Conservation (phyloP, 2,113 vertebrate species). For the Theropithecus gelada region DNA sequence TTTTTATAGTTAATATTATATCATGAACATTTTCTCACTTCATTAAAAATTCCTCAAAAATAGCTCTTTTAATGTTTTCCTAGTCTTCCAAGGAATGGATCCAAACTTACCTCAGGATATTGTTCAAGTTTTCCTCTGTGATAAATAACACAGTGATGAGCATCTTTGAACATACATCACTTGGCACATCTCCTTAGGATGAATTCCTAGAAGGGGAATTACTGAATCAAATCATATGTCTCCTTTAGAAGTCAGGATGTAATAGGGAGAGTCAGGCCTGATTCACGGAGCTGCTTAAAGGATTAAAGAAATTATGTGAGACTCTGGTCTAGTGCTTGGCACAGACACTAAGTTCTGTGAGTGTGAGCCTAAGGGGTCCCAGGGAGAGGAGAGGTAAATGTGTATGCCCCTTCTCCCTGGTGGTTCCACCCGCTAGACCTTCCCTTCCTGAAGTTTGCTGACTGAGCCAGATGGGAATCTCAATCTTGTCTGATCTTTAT, state of each 20-base stretch:
- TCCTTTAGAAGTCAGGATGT: background rate
- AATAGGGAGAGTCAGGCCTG: background rate
- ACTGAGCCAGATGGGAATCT: background rate
- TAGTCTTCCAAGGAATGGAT: background rate
- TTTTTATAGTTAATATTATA: background rate
- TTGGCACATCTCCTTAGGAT: background rate
- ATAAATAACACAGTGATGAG: background rate
- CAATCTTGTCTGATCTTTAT: background rate
- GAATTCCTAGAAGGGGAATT: background rate
- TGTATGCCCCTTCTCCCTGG: background rate
- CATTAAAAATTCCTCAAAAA: background rate
- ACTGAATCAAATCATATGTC: background rate
- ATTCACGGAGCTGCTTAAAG: background rate
- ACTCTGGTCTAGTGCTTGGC: background rate
- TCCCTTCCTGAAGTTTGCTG: background rate
- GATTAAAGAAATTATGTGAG: background rate
- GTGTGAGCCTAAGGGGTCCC: background rate
- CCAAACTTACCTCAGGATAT: background rate
- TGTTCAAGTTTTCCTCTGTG: background rate
- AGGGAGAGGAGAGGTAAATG: background rate
- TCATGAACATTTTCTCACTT: background rate
- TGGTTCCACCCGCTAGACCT: too few relatives aligned
- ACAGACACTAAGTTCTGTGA: background rate
- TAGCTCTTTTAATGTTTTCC: background rate
- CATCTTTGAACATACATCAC: background rate